Percentiles rank a stretch among this genome's conserved stretches.
Evolutionary conservation across 2,113 vertebrate species (phyloP).

Genomic region (Ictidomys tridecemlineatus): DNA sequence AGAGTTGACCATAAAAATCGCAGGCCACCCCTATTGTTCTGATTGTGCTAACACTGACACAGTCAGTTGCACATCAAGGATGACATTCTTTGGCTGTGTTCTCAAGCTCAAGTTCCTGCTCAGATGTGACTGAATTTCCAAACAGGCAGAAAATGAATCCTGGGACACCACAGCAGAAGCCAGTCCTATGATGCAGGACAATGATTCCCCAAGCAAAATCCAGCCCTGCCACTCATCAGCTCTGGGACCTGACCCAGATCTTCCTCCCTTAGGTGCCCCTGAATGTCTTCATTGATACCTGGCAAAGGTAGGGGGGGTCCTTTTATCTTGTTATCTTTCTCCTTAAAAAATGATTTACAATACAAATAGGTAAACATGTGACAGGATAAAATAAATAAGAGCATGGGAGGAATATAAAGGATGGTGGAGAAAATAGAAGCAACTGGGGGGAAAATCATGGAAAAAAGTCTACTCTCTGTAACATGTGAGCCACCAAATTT

Average conservation of each 20-base stretch:
- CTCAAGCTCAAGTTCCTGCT: neutral
- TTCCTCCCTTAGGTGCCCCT: accelerated
- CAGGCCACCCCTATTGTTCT: neutral
- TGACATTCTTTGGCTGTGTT: neutral
- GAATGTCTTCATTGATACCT: neutral
- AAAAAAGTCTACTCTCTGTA: neutral
- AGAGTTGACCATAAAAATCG: conserved; percentile 38
- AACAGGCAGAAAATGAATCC: neutral
- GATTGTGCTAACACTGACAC: neutral
- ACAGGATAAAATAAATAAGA: neutral
- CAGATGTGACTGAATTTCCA: neutral
- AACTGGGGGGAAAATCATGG: neutral
- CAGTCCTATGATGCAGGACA: neutral
- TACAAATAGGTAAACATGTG: neutral
- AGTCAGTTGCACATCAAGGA: neutral
- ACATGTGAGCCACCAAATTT: neutral
- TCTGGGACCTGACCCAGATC: neutral
- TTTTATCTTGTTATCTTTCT: neutral
- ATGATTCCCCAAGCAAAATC: neutral
- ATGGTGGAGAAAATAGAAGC: neutral
- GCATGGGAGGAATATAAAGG: neutral
- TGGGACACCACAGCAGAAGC: accelerated
- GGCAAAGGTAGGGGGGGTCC: neutral
- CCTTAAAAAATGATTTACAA: neutral
- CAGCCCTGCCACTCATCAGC: neutral